Conservation (phyloP, 2,888 invertebrate genomes). For the Disparrhopalites patrizii region DNA sequence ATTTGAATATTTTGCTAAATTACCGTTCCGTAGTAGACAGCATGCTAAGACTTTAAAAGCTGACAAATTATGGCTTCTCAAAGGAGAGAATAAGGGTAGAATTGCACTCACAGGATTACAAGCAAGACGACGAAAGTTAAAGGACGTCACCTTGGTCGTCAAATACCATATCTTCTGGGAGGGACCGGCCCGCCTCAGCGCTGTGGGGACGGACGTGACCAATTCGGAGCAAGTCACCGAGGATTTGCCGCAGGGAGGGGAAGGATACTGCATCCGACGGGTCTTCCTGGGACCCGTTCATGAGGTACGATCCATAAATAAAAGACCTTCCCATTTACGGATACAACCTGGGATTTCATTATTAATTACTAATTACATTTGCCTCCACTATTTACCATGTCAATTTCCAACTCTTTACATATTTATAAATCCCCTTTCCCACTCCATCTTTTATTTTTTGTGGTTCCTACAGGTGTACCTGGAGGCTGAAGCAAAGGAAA, state of each 20-base stretch:
- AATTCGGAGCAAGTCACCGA: slow-evolving; percentile 37
- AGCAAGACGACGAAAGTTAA: not conserved
- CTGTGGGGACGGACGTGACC: slow-evolving; percentile 31
- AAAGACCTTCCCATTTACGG: no score
- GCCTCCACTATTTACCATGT: not conserved
- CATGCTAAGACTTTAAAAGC: not conserved
- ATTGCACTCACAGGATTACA: slow-evolving; percentile 1
- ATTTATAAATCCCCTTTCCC: no score
- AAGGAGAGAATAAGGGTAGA: not conserved
- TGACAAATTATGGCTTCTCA: not conserved
- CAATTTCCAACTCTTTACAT: no score
- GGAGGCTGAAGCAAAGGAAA: slow-evolving; percentile 30
- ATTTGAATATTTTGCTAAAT: not conserved
- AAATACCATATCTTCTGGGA: slow-evolving; percentile 41
- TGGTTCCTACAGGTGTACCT: slow-evolving; percentile 29
- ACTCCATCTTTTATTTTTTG: slow-evolving; percentile 4
- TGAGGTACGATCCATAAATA: slow-evolving; percentile 31
- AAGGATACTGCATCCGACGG: slow-evolving; percentile 37
- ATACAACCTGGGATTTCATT: no score
- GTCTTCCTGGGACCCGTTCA: slow-evolving; percentile 42
- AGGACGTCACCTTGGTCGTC: slow-evolving; percentile 38
- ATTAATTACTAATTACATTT: slow-evolving; percentile 4
- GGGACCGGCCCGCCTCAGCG: slow-evolving; percentile 31
- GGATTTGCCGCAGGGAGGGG: slow-evolving; percentile 39
- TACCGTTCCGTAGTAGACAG: not conserved